phyloP scores from a whole-genome alignment of 1,140 invertebrate genomes.

The Bombus affinis region DNA sequence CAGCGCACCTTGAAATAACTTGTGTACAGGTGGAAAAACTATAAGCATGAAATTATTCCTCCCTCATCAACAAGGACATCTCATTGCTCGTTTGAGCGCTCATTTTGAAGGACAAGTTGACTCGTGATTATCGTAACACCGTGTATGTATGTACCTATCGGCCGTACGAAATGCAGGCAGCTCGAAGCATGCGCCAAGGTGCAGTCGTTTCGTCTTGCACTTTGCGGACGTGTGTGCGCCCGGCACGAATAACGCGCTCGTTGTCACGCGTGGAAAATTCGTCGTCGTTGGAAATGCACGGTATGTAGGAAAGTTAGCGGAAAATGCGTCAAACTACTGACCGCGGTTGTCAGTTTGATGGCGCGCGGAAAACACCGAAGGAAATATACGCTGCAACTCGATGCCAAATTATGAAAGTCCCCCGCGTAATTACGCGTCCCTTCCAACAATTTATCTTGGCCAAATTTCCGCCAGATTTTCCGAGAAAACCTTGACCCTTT shows the following conservation, averaged over 20 bases:
- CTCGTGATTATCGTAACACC: neutral
- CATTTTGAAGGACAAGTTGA: neutral
- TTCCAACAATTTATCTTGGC: neutral
- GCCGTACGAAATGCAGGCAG: slow-evolving; percentile 16
- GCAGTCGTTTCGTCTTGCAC: slow-evolving; percentile 4
- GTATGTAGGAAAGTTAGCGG: slow-evolving; percentile 16
- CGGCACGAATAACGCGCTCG: slow-evolving; percentile 24
- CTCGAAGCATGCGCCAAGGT: slow-evolving; percentile 43
- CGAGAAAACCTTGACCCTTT: neutral
- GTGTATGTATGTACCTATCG: neutral
- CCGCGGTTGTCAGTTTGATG: slow-evolving; percentile 38
- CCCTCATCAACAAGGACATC: neutral
- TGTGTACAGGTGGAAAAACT: neutral
- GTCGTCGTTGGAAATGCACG: slow-evolving; percentile 27
- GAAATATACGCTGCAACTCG: neutral
- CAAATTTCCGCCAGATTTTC: neutral
- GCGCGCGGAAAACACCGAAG: slow-evolving; percentile 26
- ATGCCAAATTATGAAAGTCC: neutral
- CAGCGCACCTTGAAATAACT: neutral
- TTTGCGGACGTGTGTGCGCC: slow-evolving; percentile 11
- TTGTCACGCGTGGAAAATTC: slow-evolving; percentile 51
- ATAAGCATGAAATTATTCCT: neutral
- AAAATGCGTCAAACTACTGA: slow-evolving; percentile 16
- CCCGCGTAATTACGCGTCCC: slow-evolving; percentile 8
- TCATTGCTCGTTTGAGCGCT: rapidly evolving